phyloP scores from a whole-genome alignment of 2,797 vertebrate species.

The Lagorchestes hirsutus region DNA sequence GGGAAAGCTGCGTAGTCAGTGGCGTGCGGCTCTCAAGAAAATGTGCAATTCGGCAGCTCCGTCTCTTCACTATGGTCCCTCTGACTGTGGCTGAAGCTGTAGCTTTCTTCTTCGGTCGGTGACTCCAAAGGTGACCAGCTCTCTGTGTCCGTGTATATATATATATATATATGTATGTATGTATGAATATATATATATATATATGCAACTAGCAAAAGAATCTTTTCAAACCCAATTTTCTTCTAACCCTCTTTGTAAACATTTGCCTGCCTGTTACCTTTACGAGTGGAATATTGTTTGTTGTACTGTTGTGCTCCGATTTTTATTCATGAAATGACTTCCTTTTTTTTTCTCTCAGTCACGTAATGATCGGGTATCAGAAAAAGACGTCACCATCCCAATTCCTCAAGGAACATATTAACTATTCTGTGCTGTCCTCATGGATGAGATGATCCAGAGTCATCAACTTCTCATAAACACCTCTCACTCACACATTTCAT shows the following conservation, averaged over 20 bases:
- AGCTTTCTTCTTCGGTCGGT: conserved; percentile 87
- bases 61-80: conserved; percentile 77
- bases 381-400: conserved; percentile 95
- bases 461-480: conserved; percentile 90
- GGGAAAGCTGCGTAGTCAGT: conserved; percentile 82
- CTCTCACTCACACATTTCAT: conserved; percentile 82
- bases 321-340: conserved; percentile 95
- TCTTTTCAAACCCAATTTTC: conserved; percentile 84
- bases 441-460: conserved; percentile 93
- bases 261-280: conserved; percentile 91
- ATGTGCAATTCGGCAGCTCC: conserved; percentile 73
- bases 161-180: conserved; percentile 84
- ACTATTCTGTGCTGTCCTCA: conserved; percentile 93
- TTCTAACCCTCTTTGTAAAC: conserved; percentile 86
- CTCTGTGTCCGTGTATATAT: conserved; percentile 87
- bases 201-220: conserved; percentile 86
- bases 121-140: conserved; percentile 88
- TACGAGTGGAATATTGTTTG: conserved; percentile 92
- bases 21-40: conserved; percentile 80
- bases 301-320: conserved; percentile 90
- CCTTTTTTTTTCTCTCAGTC: conserved; percentile 88
- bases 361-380: conserved; percentile 94
- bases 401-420: conserved; percentile 94
- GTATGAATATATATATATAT: conserved; percentile 83
- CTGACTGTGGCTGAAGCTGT: conserved; percentile 83